A percentile compares a stretch with the other conserved stretches of the same genome.
These are phyloP conservation scores for Noctua pronuba DNA, from an alignment of 2,888 invertebrate species.

Conservation along the genomic window DNA sequence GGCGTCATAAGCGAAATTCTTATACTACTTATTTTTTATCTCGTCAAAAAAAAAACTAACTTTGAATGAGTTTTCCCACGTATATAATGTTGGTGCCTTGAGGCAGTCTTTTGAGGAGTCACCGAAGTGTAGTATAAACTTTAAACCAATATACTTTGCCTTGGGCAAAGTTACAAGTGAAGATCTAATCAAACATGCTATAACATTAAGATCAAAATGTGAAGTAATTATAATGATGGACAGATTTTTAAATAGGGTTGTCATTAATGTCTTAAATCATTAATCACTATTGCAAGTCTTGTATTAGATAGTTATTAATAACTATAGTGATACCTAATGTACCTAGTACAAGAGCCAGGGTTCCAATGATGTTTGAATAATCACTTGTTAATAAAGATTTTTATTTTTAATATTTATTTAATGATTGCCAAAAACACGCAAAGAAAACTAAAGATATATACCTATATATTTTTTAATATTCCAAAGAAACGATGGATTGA, in stretches of 20 bases:
- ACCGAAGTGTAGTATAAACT: constrained; percentile 13
- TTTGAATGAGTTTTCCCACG: constrained; percentile 41
- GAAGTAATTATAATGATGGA: constrained; percentile 53
- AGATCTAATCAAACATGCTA: constrained; percentile 30
- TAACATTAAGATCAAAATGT: constrained; percentile 19
- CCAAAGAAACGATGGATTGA: too few species aligned
- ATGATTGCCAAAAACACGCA: not conserved
- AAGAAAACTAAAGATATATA: not conserved
- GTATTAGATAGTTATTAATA: not conserved
- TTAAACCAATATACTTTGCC: constrained; percentile 39
- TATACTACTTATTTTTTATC: constrained; percentile 26
- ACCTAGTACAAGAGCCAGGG: too few species aligned
- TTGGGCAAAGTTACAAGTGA: constrained; percentile 27
- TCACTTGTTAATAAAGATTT: too few species aligned
- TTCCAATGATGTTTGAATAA: too few species aligned
- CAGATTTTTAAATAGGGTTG: constrained; percentile 28
- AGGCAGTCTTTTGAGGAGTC: constrained; percentile 1
- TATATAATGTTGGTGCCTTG: constrained; percentile 26
- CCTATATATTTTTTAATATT: too few species aligned
- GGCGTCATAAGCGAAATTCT: constrained; percentile 13
- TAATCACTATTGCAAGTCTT: constrained; percentile 14
- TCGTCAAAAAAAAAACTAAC: constrained; percentile 29
- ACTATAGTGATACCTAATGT: not conserved
- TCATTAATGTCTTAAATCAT: constrained; percentile 19
- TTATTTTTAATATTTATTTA: too few species aligned